Evolutionary conservation across 2,797 vertebrate genomes (phyloP), one percentile per base, ranked within the genome.

Genomic region (Pyrocephalus nanus): DNA sequence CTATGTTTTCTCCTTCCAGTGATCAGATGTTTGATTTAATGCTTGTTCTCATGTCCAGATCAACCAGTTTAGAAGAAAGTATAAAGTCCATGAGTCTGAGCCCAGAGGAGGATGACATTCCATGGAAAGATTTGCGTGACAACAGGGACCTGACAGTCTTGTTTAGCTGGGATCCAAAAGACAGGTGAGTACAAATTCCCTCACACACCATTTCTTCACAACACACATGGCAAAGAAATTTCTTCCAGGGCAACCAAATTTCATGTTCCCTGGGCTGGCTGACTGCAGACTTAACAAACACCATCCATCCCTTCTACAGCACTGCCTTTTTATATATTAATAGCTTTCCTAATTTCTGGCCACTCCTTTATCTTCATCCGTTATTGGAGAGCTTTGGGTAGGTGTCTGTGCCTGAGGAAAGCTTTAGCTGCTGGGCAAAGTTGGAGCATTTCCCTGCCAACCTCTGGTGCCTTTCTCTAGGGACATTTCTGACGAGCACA

Each of bases 91-190:
- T 99, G 99, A 98, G 98, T 96, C 96, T 99, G 94, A 99, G 96
- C 96, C 98, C 99, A n/a, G 99, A 99, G 94, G 99, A 99, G 90
- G 99, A 99, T 27, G 99, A 99, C 97, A 99, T 99, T 98, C 99
- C 98, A 4, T 99, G 99, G 99, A 98, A 99, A 54, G 98, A 96
- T 47, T 95, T 99, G 95, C 98, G 98, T 93, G 99, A 99, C 97
- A 99, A 99, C 97, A 97, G 99, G 93, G 99, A 99, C 96, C 98
- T 99, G n/a, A 99, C 98, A 1, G 99, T 99, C 76, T 98, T 99
- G 58, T 99, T 99, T 89, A 98, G 97, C 97, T 99, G 99, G 99
- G 98, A 99, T 97, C 99, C 99, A 36, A 98, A 98, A 90, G 98
- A 99, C 62, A 98, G 98, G 99, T 99, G 94, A 92, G 84, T 83